Evolutionary conservation across 2,888 invertebrate species (phyloP).

Genomic region (Carterocephalus palaemon): DNA sequence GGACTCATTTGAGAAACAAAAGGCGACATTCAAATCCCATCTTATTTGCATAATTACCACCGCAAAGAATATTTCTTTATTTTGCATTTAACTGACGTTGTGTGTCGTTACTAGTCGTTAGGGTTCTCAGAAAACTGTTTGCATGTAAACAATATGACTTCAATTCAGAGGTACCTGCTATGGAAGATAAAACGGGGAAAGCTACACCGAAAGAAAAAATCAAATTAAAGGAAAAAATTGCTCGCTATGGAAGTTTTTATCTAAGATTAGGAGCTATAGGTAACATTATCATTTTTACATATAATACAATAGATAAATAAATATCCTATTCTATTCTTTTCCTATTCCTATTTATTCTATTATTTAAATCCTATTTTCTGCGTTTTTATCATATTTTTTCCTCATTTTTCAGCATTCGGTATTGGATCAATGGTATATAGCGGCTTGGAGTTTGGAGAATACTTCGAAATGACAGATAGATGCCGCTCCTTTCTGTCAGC

Average conservation of each 20-base stretch:
- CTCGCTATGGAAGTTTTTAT: constrained; percentile 91
- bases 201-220: constrained; percentile 52
- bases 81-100: constrained; percentile 66
- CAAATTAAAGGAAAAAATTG: constrained; percentile 62
- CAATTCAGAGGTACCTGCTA: constrained; percentile 53
- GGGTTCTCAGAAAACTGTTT: too few relatives aligned
- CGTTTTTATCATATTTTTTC: too few relatives aligned
- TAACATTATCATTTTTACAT: constrained; percentile 47
- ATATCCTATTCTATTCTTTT: too few relatives aligned
- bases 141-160: constrained; percentile 11
- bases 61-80: constrained; percentile 67
- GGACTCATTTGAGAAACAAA: constrained; percentile 74
- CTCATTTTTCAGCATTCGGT: constrained; percentile 62
- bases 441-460: constrained; percentile 85
- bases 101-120: constrained; percentile 57
- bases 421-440: constrained; percentile 86
- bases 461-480: constrained; percentile 83
- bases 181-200: constrained; percentile 60
- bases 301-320: constrained; percentile 4
- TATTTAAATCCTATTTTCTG: too few relatives aligned
- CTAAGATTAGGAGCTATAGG: constrained; percentile 90
- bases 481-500: constrained; percentile 83
- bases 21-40: constrained; percentile 77
- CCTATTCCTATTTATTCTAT: too few relatives aligned
- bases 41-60: constrained; percentile 73